phyloP scores from a whole-genome alignment of 2,113 vertebrate species.

The Burhinus oedicnemus region DNA sequence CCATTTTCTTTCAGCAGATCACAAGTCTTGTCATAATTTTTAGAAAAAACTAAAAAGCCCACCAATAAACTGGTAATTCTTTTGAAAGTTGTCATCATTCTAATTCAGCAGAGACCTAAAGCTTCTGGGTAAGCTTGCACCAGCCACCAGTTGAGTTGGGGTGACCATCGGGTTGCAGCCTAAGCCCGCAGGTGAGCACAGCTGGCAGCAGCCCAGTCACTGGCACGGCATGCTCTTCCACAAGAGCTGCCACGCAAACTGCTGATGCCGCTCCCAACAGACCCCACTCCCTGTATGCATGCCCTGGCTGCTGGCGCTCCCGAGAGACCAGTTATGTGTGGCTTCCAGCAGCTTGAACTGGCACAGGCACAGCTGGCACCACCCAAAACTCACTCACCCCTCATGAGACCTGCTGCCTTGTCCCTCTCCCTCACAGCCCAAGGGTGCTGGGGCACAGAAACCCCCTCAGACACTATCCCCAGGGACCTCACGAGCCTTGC shows the following conservation, averaged over 20 bases:
- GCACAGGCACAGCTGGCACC: neutral
- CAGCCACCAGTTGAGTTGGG: neutral
- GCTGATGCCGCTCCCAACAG: neutral
- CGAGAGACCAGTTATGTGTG: fast-evolving
- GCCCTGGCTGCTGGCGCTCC: neutral
- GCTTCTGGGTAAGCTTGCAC: neutral
- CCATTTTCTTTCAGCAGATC: neutral
- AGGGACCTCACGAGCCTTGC: neutral
- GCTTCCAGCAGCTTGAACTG: neutral
- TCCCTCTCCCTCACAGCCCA: neutral
- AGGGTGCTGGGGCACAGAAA: neutral
- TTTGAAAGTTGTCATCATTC: neutral
- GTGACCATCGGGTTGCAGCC: neutral
- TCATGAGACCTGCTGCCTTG: neutral
- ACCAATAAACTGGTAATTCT: neutral
- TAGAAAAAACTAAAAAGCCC: neutral
- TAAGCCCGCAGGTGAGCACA: neutral
- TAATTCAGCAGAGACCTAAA: neutral
- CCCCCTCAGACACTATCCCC: neutral
- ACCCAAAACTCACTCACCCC: neutral
- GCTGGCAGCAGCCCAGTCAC: neutral
- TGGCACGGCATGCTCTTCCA: neutral
- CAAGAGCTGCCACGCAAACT: neutral
- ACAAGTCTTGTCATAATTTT: neutral
- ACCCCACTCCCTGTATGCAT: neutral